A percentile compares a stretch with the other conserved stretches of the same genome.
phyloP scores from a whole-genome alignment of 2,797 vertebrate genomes.

The Kryptolebias ocellatus region DNA sequence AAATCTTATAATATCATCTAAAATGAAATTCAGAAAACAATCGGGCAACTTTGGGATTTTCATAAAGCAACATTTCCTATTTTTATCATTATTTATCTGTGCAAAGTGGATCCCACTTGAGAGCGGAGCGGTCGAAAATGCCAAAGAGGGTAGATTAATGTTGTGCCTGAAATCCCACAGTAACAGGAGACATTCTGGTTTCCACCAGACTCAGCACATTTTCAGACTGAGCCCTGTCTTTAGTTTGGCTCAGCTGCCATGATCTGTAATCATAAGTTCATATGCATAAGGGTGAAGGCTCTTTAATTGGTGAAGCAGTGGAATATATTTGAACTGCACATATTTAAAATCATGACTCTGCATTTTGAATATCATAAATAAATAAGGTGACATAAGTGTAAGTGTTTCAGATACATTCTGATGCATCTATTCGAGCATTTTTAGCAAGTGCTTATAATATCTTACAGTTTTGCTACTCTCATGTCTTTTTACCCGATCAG shows the following conservation, averaged over 20 bases:
- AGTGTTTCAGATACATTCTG: too few relatives aligned
- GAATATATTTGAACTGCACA: background rate
- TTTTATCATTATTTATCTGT: background rate
- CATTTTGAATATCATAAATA: background rate
- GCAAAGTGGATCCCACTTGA: background rate
- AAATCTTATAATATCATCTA: too few relatives aligned
- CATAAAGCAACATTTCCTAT: background rate
- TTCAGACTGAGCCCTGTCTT: conserved; percentile 26
- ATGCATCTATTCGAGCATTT: too few relatives aligned
- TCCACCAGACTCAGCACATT: conserved; percentile 70
- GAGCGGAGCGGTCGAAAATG: conserved; percentile 10
- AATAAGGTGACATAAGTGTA: too few relatives aligned
- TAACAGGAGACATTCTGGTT: conserved; percentile 61
- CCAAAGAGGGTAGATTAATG: conserved; percentile 26
- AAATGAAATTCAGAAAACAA: too few relatives aligned
- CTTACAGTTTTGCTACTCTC: background rate
- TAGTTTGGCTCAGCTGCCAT: conserved; percentile 42
- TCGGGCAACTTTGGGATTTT: background rate
- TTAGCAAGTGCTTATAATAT: too few relatives aligned
- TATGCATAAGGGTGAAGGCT: conserved; percentile 27
- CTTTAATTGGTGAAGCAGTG: background rate
- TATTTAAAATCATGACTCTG: background rate
- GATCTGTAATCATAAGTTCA: conserved; percentile 37
- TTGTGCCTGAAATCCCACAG: conserved; percentile 51
- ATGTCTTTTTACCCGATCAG: background rate